Percentiles rank a stretch among this genome's conserved stretches.
phyloP scores from a whole-genome alignment of 2,888 invertebrate genomes.

The Pediacus dermestoides region DNA sequence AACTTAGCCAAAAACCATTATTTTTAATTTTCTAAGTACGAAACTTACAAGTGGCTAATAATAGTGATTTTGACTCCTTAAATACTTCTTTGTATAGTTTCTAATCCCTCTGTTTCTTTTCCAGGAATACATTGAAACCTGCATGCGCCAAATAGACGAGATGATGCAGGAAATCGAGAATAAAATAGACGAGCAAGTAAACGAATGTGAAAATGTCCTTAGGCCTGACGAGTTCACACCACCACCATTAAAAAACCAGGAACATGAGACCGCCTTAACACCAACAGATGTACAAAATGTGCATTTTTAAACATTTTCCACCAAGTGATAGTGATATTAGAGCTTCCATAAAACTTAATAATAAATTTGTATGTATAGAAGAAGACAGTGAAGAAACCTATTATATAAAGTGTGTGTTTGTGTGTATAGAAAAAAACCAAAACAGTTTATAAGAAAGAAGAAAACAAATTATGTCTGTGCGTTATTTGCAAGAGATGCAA shows the following conservation, averaged over 20 bases:
- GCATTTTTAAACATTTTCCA: constrained; percentile 58
- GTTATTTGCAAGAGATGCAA: constrained; percentile 3
- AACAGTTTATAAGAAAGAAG: constrained; percentile 2
- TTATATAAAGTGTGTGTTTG: too few species aligned
- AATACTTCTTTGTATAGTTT: constrained; percentile 7
- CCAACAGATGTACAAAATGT: constrained; percentile 85
- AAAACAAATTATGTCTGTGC: constrained; percentile 4
- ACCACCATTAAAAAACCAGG: constrained; percentile 52
- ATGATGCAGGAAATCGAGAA: constrained; percentile 74
- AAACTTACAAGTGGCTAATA: too few species aligned
- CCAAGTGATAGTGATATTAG: constrained; percentile 28
- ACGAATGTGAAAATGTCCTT: constrained; percentile 25
- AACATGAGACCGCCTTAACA: constrained; percentile 72
- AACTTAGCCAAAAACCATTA: too few species aligned
- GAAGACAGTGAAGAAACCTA: too few species aligned
- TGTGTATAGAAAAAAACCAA: constrained; percentile 6
- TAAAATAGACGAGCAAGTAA: constrained; percentile 22
- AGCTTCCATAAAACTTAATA: constrained; percentile 17
- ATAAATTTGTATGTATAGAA: too few species aligned
- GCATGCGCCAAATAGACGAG: constrained; percentile 75
- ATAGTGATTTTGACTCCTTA: constrained; percentile 2
- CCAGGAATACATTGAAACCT: constrained; percentile 76
- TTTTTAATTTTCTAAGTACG: too few species aligned
- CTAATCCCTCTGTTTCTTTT: constrained; percentile 37
- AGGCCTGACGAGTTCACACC: constrained; percentile 42